Evolutionary conservation across 2,797 vertebrate genomes (phyloP).

Genomic region (Chaetophractus vellerosus): DNA sequence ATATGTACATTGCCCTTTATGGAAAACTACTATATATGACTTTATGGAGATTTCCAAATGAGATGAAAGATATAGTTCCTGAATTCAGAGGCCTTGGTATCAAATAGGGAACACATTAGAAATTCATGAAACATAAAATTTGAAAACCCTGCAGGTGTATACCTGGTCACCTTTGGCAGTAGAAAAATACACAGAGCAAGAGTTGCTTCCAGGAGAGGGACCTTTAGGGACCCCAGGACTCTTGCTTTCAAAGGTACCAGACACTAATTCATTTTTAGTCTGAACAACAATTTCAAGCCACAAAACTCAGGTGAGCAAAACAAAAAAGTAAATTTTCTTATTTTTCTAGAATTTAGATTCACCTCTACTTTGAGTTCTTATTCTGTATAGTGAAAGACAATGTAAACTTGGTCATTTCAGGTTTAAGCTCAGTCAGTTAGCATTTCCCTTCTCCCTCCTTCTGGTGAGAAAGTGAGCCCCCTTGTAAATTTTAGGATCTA

Average conservation of each 20-base stretch:
- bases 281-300: neutral
- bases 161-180: neutral
- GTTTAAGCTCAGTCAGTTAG: neutral
- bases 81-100: neutral
- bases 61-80: neutral
- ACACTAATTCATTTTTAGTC: neutral
- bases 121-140: slow-evolving; percentile 29
- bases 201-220: neutral
- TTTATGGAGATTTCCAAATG: neutral
- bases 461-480: neutral
- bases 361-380: neutral
- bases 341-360: slow-evolving; percentile 11
- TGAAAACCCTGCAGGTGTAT: neutral
- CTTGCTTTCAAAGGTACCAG: neutral
- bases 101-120: neutral
- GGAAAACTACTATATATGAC: neutral
- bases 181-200: neutral
- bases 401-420: neutral
- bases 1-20: neutral
- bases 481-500: neutral
- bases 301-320: neutral
- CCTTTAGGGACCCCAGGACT: neutral
- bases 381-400: neutral
- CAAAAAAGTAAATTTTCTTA: neutral
- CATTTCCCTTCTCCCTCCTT: neutral